These are phyloP conservation scores for Danaus chrysippus DNA, from an alignment of 2,888 invertebrate genomes.

Conservation along the genomic window DNA sequence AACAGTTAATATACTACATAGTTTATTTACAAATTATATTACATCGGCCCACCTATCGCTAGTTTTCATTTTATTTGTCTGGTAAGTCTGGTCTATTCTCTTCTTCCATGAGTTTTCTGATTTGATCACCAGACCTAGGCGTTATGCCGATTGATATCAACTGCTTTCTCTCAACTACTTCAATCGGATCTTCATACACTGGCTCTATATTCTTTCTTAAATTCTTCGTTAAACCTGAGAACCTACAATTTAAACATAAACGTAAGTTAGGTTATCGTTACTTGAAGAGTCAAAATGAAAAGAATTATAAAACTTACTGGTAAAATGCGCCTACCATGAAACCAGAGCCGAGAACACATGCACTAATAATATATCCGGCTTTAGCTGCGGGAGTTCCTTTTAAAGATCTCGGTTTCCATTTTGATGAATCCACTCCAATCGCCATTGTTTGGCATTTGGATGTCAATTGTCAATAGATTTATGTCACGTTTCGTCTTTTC, in stretches of 20 bases:
- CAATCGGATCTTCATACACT: slow-evolving; percentile 63
- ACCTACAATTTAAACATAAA: slow-evolving; percentile 46
- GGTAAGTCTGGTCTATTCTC: slow-evolving; percentile 50
- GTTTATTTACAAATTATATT: slow-evolving; percentile 32
- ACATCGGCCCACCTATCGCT: slow-evolving; percentile 45
- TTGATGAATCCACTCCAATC: slow-evolving; percentile 74
- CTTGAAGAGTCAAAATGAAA: background rate
- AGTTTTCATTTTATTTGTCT: slow-evolving; percentile 53
- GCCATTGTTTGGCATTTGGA: slow-evolving; percentile 52
- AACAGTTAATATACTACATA: slow-evolving; percentile 35
- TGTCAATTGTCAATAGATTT: no score
- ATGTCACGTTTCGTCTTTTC: no score
- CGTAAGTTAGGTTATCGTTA: slow-evolving; percentile 9
- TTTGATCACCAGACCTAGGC: slow-evolving; percentile 43
- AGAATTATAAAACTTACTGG: slow-evolving; percentile 65
- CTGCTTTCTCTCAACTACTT: slow-evolving; percentile 62
- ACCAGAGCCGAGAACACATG: slow-evolving; percentile 64
- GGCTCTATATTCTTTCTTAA: slow-evolving; percentile 47
- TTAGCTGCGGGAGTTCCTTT: slow-evolving; percentile 81
- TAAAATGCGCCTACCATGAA: slow-evolving; percentile 60
- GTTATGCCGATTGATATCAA: slow-evolving; percentile 60
- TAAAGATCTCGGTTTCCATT: slow-evolving; percentile 82
- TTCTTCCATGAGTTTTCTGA: slow-evolving; percentile 49
- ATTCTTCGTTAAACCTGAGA: slow-evolving; percentile 44
- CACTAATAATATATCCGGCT: slow-evolving; percentile 76